Conservation (phyloP, 1,140 invertebrate genomes). For the Hylyphantes graminicola region DNA sequence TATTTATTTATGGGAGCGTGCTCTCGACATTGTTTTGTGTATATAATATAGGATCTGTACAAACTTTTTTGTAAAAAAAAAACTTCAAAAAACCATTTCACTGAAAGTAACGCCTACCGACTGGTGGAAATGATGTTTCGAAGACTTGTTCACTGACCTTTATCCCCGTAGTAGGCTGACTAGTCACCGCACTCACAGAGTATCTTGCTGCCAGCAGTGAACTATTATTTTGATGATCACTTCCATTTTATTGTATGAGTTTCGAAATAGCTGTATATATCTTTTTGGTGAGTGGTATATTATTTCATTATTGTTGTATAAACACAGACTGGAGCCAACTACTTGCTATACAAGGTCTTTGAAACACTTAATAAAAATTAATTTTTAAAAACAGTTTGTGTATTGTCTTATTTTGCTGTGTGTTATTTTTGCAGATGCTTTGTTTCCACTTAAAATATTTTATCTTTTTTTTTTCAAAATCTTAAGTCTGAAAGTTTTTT, state of each 20-base stretch:
- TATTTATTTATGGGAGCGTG: slow-evolving; percentile 55
- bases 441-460: too few relatives aligned
- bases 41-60: slow-evolving; percentile 52
- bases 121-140: too few relatives aligned
- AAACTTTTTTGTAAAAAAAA: slow-evolving; percentile 57
- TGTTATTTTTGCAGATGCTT: too few relatives aligned
- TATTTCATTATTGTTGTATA: slow-evolving; percentile 36
- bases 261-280: neutral
- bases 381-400: slow-evolving; percentile 21
- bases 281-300: slow-evolving; percentile 21
- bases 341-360: slow-evolving; percentile 50
- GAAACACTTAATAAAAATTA: slow-evolving; percentile 48
- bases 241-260: neutral
- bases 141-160: slow-evolving; percentile 26
- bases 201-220: neutral
- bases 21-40: slow-evolving; percentile 55
- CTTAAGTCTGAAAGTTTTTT: too few relatives aligned
- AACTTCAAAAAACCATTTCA: slow-evolving; percentile 17
- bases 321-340: slow-evolving; percentile 49
- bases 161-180: slow-evolving; percentile 35
- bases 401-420: too few relatives aligned
- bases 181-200: slow-evolving; percentile 26
- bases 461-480: too few relatives aligned
- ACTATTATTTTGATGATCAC: neutral
- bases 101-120: slow-evolving; percentile 1